Percentiles rank a stretch among this genome's conserved stretches.
Conservation (phyloP, 2,113 vertebrate genomes). For the Eulacestoma nigropectus region DNA sequence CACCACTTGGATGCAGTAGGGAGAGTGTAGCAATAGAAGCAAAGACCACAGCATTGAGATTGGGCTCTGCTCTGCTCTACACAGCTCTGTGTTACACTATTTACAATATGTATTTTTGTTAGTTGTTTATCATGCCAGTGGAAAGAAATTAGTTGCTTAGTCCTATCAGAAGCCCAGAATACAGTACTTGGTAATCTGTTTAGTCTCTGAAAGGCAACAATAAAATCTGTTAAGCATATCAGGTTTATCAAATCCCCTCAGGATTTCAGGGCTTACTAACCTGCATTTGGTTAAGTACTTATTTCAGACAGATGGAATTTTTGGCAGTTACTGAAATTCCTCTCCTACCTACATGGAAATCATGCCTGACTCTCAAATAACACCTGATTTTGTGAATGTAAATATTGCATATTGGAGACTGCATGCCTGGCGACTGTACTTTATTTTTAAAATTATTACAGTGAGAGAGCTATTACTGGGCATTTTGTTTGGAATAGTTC, state of each 20-base stretch:
- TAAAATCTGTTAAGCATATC: constrained; percentile 17
- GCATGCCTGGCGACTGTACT: not conserved
- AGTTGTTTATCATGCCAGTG: not conserved
- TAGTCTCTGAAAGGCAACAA: not conserved
- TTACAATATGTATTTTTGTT: not conserved
- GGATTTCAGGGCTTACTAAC: constrained; percentile 15
- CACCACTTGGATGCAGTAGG: not conserved
- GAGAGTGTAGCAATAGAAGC: not conserved
- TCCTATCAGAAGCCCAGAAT: not conserved
- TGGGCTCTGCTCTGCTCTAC: not conserved
- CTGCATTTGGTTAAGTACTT: constrained; percentile 24
- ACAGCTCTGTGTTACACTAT: not conserved
- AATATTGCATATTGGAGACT: not conserved
- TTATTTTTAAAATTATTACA: not conserved
- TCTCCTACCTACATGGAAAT: not conserved
- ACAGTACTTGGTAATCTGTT: not conserved
- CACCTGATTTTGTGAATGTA: not conserved
- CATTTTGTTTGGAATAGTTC: not conserved
- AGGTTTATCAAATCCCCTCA: not conserved
- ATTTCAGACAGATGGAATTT: constrained; percentile 30
- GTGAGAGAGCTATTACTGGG: not conserved
- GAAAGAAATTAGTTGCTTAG: not conserved
- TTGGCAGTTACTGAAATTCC: constrained; percentile 28
- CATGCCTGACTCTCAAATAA: not conserved
- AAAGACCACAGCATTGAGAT: not conserved